A percentile compares a stretch with the other conserved stretches of the same genome.
These are phyloP conservation scores for Eurystomus glaucurus DNA, from an alignment of 2,797 vertebrate genomes.

Conservation along the genomic window DNA sequence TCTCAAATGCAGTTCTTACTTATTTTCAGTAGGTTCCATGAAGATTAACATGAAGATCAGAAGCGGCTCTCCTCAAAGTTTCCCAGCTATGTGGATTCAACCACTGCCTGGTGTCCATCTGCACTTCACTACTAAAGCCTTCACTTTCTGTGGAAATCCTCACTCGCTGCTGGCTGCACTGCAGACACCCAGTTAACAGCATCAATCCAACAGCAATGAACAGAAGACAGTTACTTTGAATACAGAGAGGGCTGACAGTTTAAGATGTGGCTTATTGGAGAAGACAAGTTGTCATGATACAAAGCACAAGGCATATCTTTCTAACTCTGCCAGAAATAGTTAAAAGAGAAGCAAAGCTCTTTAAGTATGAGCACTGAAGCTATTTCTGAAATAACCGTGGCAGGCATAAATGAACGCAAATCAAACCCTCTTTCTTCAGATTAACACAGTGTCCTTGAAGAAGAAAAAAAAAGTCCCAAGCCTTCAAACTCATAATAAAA, in stretches of 20 bases:
- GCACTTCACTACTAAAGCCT: background rate
- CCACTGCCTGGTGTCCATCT: background rate
- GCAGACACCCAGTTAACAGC: conserved; percentile 11
- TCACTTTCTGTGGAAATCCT: conserved; percentile 31
- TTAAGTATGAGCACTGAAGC: conserved; percentile 26
- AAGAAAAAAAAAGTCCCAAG: background rate
- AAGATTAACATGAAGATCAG: background rate
- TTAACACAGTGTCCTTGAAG: conserved; percentile 62
- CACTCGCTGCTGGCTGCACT: conserved; percentile 14
- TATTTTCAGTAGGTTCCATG: background rate
- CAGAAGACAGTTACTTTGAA: conserved; percentile 61
- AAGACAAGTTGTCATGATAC: conserved; percentile 15
- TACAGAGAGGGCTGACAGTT: conserved; percentile 16
- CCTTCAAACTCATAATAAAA: conserved; percentile 51
- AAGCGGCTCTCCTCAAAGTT: background rate
- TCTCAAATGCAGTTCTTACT: background rate
- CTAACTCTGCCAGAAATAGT: conserved; percentile 44
- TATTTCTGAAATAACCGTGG: conserved; percentile 38
- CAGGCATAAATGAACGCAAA: conserved; percentile 53
- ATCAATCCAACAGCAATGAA: conserved; percentile 27
- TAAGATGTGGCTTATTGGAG: conserved; percentile 53
- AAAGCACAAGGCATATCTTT: conserved; percentile 43
- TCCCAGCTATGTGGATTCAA: background rate
- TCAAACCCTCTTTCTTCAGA: conserved; percentile 50
- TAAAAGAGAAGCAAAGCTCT: conserved; percentile 50